phyloP scores from a whole-genome alignment of 2,113 vertebrate species.

The Fulmarus glacialis region DNA sequence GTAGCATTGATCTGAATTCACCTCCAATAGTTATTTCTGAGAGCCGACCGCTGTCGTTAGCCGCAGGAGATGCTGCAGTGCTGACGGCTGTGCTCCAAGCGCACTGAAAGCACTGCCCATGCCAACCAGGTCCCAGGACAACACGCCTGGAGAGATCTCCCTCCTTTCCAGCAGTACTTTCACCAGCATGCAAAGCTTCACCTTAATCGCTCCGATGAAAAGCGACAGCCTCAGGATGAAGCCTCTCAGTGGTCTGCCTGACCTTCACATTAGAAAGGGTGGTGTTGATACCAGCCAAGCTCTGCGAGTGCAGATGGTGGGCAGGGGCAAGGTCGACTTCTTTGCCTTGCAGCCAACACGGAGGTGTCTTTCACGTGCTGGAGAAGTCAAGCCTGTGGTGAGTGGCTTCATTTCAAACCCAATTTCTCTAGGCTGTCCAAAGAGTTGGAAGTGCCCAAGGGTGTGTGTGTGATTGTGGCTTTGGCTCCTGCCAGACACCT shows the following conservation, averaged over 20 bases:
- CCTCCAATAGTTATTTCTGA: neutral
- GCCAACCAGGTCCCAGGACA: neutral
- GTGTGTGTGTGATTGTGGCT: fast-evolving
- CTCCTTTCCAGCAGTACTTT: neutral
- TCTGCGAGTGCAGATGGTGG: neutral
- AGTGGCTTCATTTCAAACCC: neutral
- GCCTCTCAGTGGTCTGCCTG: neutral
- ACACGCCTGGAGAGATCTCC: neutral
- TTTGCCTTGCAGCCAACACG: fast-evolving
- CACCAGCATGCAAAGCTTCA: neutral
- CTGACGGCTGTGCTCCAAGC: fast-evolving
- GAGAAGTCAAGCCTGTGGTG: neutral
- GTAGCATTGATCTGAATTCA: neutral
- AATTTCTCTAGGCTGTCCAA: neutral
- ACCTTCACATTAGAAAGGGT: neutral
- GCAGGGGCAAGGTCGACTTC: neutral
- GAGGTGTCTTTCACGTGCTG: neutral
- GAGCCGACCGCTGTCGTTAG: fast-evolving
- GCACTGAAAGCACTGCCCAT: neutral
- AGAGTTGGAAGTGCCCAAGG: neutral
- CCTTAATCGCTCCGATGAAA: neutral
- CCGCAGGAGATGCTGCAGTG: neutral
- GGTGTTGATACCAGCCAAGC: fast-evolving
- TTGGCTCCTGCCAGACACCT: neutral
- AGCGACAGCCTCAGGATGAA: neutral